Percentiles rank a stretch among this genome's conserved stretches.
These are phyloP conservation scores for Buceros bicornis DNA, from an alignment of 2,797 vertebrate genomes.

Conservation along the genomic window DNA sequence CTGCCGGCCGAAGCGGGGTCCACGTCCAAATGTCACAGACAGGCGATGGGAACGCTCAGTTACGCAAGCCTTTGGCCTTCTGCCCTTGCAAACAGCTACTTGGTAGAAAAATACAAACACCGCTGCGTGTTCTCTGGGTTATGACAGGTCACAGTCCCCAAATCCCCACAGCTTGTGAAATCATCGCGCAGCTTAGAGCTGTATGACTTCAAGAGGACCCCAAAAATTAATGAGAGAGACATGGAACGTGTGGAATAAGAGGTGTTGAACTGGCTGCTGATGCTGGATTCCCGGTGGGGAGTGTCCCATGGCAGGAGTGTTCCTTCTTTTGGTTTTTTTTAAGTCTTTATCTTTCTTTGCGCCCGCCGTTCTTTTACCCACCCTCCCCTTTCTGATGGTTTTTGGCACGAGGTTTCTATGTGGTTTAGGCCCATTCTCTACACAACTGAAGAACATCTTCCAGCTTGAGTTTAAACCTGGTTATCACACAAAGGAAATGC, in stretches of 20 bases:
- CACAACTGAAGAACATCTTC: background rate
- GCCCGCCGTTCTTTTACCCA: background rate
- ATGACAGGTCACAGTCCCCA: constrained; percentile 36
- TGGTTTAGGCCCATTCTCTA: background rate
- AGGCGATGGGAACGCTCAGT: background rate
- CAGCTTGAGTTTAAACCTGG: background rate
- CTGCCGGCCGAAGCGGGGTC: background rate
- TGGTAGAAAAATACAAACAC: constrained; percentile 10
- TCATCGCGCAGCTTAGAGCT: background rate
- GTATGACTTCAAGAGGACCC: background rate
- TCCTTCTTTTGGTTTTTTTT: background rate
- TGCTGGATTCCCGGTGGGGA: background rate
- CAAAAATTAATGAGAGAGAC: background rate
- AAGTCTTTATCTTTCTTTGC: background rate
- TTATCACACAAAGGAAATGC: constrained; percentile 13
- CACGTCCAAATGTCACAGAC: background rate
- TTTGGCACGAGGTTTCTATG: background rate
- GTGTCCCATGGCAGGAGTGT: background rate
- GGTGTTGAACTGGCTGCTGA: background rate
- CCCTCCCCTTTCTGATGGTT: background rate
- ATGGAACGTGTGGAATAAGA: background rate
- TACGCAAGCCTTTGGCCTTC: constrained; percentile 42
- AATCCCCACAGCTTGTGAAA: background rate
- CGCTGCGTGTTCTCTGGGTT: constrained; percentile 13
- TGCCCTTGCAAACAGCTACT: constrained; percentile 49